Conservation (phyloP, 1,140 invertebrate species). For the Drosophila lacteicornis region DNA sequence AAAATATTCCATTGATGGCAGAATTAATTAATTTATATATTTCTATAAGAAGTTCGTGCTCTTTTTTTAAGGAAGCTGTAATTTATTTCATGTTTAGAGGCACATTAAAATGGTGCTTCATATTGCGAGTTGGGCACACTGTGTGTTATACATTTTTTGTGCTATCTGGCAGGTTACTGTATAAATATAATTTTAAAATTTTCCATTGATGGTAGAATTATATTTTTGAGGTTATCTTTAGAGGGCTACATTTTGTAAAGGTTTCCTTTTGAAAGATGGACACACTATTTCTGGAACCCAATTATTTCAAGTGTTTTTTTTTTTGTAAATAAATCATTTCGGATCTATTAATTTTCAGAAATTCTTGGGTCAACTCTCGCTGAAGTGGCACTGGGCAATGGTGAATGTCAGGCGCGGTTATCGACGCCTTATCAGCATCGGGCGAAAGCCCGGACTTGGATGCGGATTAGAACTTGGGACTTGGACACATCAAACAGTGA, state of each 20-base stretch:
- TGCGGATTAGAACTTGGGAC: constrained; percentile 27
- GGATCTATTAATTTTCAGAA: background rate
- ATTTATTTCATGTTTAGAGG: background rate
- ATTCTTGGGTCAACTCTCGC: constrained; percentile 2
- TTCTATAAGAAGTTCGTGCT: too few species aligned
- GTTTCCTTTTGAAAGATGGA: background rate
- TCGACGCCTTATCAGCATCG: constrained; percentile 40
- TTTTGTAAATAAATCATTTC: background rate
- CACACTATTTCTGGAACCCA: background rate
- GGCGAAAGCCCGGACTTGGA: background rate
- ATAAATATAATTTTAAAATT: too few species aligned
- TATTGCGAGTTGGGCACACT: background rate
- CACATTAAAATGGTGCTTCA: background rate
- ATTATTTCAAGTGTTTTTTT: too few species aligned
- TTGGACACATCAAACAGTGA: constrained; percentile 5
- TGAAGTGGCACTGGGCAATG: background rate
- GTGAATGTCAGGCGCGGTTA: constrained; percentile 49
- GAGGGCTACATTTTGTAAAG: too few species aligned
- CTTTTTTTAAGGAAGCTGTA: background rate
- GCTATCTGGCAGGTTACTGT: background rate
- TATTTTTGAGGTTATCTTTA: background rate
- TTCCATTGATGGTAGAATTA: too few species aligned
- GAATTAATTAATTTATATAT: background rate
- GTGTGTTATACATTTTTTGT: background rate
- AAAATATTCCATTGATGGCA: too few species aligned